Base-by-base conservation (phyloP, 2,888 invertebrate species). In the Hemithea aestivaria region DNA sequence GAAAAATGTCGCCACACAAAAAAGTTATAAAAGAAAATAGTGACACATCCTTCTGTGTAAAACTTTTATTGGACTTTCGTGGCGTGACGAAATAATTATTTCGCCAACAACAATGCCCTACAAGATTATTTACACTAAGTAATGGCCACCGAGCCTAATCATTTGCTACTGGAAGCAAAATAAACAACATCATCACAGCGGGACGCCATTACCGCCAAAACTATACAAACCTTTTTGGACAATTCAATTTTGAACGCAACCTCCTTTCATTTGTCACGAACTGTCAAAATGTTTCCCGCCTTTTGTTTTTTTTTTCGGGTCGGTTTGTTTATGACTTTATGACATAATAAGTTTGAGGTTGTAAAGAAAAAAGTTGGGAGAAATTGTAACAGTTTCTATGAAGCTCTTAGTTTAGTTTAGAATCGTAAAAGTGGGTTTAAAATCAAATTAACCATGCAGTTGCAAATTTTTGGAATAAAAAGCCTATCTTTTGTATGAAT, bases 71-170 rank as follows among this genome's bases (percentile, higher is more conserved):
- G 38, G 30, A 39, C 16, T 31, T 10, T 44, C 25, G 27, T 43
- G 55, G 62, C 71, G 56, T 55, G 52, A 63, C 71, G 45, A 69
- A 73, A 49, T 22, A 41, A 36, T 59, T 66, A 55, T 66, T n/a
- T 69, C 64, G 66, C 60, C 56, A 58, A 59, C 49, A 56, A 70
- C 54, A 62, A 58, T 50, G 44, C 39, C 39, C 47, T 39, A 66
- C 61, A 66, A 76, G 66, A 79, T 82, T 81, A 84, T 84, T 82
- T 81, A 83, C 76, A 76, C 71, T 65, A 64, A 63, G 56, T 52
- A 77, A 81, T 72, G 53, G 73, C 65, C 39, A 79, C 83, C 83
- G 82, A 81, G 75, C 71, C 82, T 71, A 84, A 85, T 84, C 58
- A 83, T 82, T 73, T 70, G 84, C 84, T 84, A 84, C 84, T 62